phyloP scores from a whole-genome alignment of 2,888 invertebrate genomes.

The Polydrusus tereticollis region DNA sequence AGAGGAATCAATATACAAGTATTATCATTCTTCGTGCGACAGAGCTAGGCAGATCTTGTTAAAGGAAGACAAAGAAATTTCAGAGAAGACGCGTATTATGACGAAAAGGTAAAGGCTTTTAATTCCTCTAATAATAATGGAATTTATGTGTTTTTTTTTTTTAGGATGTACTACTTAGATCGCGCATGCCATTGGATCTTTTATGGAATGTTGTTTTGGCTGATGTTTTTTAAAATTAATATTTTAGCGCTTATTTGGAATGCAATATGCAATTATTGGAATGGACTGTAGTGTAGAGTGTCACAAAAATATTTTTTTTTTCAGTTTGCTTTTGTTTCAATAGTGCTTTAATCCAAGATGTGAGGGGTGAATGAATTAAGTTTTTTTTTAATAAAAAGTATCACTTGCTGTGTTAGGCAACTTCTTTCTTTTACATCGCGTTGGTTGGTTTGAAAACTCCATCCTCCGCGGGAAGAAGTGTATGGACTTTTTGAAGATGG shows the following conservation, averaged over 20 bases:
- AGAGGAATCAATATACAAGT: constrained; percentile 17
- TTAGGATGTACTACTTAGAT: constrained; percentile 33
- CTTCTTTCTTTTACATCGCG: no score
- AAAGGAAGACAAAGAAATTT: constrained; percentile 29
- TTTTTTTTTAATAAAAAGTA: no score
- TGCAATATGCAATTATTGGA: constrained; percentile 4
- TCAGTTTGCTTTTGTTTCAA: no score
- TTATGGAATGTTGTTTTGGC: not conserved
- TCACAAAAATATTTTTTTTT: no score
- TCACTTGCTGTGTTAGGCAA: no score
- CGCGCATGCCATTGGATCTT: not conserved
- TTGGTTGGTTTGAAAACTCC: no score
- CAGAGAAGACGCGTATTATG: not conserved
- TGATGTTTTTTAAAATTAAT: not conserved
- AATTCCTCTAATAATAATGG: no score
- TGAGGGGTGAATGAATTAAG: no score
- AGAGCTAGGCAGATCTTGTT: constrained; percentile 22
- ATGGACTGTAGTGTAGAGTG: no score
- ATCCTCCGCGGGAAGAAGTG: no score
- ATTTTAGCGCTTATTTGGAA: not conserved
- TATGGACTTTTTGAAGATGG: no score
- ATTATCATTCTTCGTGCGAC: not conserved
- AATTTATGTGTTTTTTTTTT: not conserved
- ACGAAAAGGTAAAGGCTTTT: constrained; percentile 20
- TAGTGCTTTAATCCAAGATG: no score